Evolutionary conservation across 2,113 vertebrate genomes (phyloP).

Genomic region (Haemorhous mexicanus): DNA sequence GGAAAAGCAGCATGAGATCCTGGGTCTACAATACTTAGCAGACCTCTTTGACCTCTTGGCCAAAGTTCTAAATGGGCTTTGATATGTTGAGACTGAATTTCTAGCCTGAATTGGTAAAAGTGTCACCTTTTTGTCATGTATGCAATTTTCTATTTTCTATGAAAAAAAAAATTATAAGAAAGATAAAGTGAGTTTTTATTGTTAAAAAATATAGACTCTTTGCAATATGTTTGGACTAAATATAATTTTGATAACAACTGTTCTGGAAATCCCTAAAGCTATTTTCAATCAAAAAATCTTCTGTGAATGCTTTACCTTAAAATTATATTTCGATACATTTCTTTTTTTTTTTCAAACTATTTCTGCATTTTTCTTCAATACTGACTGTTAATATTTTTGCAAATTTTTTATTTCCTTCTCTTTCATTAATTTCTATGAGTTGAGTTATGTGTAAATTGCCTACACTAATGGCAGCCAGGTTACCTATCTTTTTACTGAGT

Average conservation of each 20-base stretch:
- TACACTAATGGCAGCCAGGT: not conserved
- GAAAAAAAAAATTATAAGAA: not conserved
- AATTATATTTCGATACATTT: not conserved
- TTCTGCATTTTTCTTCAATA: not conserved
- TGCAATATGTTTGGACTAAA: not conserved
- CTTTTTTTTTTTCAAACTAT: not conserved
- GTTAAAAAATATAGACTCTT: not conserved
- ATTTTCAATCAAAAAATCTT: not conserved
- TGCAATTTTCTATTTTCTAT: not conserved
- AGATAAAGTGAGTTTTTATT: not conserved
- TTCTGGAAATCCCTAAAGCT: not conserved
- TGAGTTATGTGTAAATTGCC: not conserved
- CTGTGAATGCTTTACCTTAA: not conserved
- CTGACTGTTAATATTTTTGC: not conserved
- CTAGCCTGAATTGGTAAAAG: not conserved
- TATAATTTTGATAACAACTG: not conserved
- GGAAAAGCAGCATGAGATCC: not conserved
- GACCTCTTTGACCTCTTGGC: not conserved
- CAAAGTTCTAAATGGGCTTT: not conserved
- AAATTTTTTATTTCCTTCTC: not conserved
- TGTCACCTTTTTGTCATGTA: not conserved
- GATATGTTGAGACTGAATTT: not conserved
- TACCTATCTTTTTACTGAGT: not conserved
- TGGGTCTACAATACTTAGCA: not conserved
- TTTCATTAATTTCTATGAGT: not conserved